phyloP scores from a whole-genome alignment of 2,797 vertebrate genomes.

The Decapterus maruadsi region DNA sequence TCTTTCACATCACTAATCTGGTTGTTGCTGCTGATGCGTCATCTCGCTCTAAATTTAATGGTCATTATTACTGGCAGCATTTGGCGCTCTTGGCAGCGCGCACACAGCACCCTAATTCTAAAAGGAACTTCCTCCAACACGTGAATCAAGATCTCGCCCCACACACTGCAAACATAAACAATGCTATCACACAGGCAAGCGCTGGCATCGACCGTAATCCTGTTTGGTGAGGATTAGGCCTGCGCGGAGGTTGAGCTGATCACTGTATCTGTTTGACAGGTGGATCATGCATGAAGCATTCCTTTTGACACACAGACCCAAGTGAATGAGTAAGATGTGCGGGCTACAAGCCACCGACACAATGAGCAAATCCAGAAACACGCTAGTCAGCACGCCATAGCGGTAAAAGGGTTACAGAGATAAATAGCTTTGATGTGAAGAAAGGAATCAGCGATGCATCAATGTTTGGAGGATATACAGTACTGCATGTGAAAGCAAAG shows the following conservation, averaged over 20 bases:
- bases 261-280: constrained; percentile 71
- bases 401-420: constrained; percentile 36
- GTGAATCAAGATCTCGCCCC: constrained; percentile 63
- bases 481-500: background rate
- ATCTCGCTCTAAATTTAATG: constrained; percentile 14
- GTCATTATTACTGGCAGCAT: constrained; percentile 23
- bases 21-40: constrained; percentile 14
- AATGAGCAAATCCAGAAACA: constrained; percentile 49
- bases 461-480: constrained; percentile 6
- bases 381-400: constrained; percentile 32
- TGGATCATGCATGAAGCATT: constrained; percentile 70
- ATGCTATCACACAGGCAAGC: constrained; percentile 58
- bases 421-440: constrained; percentile 48
- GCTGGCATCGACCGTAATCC: constrained; percentile 66
- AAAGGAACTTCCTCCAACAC: constrained; percentile 47
- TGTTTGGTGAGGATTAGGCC: constrained; percentile 68
- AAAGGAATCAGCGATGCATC: constrained; percentile 34
- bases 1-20: constrained; percentile 42
- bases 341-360: constrained; percentile 39
- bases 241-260: constrained; percentile 68
- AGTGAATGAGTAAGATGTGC: constrained; percentile 50
- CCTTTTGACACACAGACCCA: constrained; percentile 58
- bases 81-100: constrained; percentile 1
- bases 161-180: constrained; percentile 56
- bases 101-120: constrained; percentile 49